Evolutionary conservation across 2,113 vertebrate species (phyloP).

Genomic region (Hippoglossus stenolepis): DNA sequence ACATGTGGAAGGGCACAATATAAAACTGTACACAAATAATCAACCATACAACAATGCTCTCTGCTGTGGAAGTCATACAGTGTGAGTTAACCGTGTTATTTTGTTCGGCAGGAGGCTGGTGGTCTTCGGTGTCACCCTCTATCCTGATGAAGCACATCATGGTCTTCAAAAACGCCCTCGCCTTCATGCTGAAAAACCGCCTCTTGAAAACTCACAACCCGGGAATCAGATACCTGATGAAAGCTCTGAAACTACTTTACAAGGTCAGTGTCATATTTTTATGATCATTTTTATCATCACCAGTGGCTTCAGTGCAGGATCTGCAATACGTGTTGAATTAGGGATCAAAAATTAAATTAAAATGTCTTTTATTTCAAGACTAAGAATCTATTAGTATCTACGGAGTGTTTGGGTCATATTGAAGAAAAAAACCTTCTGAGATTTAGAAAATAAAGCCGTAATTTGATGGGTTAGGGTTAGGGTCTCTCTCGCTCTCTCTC

Average conservation of each 20-base stretch:
- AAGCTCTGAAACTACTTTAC: slow-evolving; percentile 75
- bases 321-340: no score
- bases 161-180: slow-evolving; percentile 74
- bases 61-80: no score
- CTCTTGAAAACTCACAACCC: slow-evolving; percentile 43
- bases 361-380: no score
- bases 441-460: no score
- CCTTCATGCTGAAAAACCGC: slow-evolving; percentile 62
- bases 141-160: slow-evolving; percentile 70
- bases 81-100: background rate
- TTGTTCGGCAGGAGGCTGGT: slow-evolving; percentile 55
- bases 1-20: background rate
- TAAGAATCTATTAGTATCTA: no score
- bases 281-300: background rate
- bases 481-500: no score
- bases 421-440: no score
- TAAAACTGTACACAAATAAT: background rate
- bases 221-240: slow-evolving; percentile 61
- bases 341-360: no score
- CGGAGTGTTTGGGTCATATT: no score
- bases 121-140: slow-evolving; percentile 60
- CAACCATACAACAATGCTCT: background rate
- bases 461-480: no score
- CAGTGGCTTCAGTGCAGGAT: background rate
- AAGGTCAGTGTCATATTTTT: slow-evolving; percentile 59